phyloP scores from a whole-genome alignment of 2,888 invertebrate species.

The Nomada ruficornis region DNA sequence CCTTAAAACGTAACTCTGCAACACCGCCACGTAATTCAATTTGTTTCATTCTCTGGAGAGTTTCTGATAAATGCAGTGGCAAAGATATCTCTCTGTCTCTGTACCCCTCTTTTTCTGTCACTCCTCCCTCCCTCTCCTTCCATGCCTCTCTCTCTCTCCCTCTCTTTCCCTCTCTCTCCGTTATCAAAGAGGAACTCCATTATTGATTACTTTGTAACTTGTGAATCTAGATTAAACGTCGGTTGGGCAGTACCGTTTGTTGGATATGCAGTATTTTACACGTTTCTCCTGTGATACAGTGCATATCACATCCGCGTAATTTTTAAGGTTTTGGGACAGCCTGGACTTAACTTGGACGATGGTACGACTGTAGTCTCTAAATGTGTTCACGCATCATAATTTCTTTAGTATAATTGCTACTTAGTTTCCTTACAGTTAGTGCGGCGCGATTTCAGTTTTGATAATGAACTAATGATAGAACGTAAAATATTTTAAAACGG shows the following conservation, averaged over 20 bases:
- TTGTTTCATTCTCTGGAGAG: conserved; percentile 45
- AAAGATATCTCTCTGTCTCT: not conserved
- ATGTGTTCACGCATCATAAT: too few relatives aligned
- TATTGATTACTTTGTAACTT: conserved; percentile 2
- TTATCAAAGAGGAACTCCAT: not conserved
- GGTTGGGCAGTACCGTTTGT: not conserved
- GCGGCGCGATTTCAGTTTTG: too few relatives aligned
- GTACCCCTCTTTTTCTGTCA: not conserved
- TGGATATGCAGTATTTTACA: not conserved
- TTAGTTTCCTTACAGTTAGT: too few relatives aligned
- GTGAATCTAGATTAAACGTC: not conserved
- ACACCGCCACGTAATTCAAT: conserved; percentile 52
- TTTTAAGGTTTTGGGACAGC: too few relatives aligned
- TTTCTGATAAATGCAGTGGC: conserved; percentile 22
- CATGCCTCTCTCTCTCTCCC: too few relatives aligned
- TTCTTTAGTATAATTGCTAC: too few relatives aligned
- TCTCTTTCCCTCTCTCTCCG: too few relatives aligned
- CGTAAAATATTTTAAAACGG: too few relatives aligned
- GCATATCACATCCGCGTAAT: too few relatives aligned
- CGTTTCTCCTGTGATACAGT: conserved; percentile 12
- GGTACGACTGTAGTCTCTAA: too few relatives aligned
- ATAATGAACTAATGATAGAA: too few relatives aligned
- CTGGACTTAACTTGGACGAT: too few relatives aligned
- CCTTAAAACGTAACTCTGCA: conserved; percentile 39
- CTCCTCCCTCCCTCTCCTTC: not conserved